These are phyloP conservation scores for Ctenopoma kingsleyae DNA, from an alignment of 2,797 vertebrate species.

Conservation along the genomic window DNA sequence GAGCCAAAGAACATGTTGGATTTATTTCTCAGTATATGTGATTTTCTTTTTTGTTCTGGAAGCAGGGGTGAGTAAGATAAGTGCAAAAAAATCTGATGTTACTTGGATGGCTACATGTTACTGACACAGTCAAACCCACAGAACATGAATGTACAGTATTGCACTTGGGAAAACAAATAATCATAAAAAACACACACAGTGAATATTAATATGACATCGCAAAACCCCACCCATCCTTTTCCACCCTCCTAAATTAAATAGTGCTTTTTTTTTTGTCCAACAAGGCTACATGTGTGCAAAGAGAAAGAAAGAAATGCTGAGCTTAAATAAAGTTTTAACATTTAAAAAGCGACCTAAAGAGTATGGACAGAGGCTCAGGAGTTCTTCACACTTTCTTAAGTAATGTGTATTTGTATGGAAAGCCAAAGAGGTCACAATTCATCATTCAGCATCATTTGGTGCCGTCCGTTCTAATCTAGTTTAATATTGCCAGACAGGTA, in stretches of 20 bases:
- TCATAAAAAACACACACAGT: background rate
- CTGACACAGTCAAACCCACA: conserved; percentile 52
- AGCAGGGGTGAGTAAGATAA: conserved; percentile 2
- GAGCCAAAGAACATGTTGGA: conserved; percentile 12
- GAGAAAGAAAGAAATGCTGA: background rate
- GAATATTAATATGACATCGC: conserved; percentile 6
- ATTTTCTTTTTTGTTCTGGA: conserved; percentile 10
- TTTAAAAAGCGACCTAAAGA: conserved; percentile 12
- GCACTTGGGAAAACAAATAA: conserved; percentile 59
- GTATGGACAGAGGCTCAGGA: background rate
- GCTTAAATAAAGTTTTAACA: conserved; percentile 31
- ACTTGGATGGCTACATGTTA: conserved; percentile 65
- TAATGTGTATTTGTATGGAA: background rate
- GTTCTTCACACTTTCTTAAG: background rate
- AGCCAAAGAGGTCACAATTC: no score
- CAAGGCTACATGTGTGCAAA: conserved; percentile 70
- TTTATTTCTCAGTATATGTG: background rate
- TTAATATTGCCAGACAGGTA: no score
- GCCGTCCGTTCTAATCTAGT: no score
- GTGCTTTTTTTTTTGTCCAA: conserved; percentile 11
- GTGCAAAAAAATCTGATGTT: conserved; percentile 49
- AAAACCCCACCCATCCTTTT: conserved; percentile 10
- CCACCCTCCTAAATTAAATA: background rate
- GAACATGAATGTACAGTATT: conserved; percentile 25
- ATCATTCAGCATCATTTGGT: no score